These are phyloP conservation scores for Montipora cactus DNA, from an alignment of 64 coral and sea anemone species.

Conservation along the genomic window DNA sequence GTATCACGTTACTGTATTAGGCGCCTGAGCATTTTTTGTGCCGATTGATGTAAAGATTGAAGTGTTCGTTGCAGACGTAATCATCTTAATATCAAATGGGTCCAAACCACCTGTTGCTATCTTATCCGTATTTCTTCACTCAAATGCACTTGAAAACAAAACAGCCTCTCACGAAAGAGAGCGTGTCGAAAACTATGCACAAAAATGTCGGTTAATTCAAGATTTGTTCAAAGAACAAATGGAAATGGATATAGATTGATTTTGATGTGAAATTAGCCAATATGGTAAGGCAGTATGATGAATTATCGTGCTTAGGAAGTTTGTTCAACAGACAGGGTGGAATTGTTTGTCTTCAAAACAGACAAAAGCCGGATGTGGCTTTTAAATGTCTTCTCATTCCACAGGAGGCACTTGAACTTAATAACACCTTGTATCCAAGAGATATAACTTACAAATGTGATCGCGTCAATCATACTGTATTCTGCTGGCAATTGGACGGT, in stretches of 20 bases:
- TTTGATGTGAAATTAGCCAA: background rate
- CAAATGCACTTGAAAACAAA: constrained; percentile 40
- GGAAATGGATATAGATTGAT: background rate
- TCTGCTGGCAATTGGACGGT: background rate
- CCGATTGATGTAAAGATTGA: constrained; percentile 6
- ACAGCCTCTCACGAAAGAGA: constrained; percentile 54
- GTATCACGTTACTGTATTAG: constrained; percentile 28
- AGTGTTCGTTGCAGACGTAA: background rate
- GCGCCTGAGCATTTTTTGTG: background rate
- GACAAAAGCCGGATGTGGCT: constrained; percentile 47
- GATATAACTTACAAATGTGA: constrained; percentile 42
- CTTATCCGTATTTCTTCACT: constrained; percentile 50
- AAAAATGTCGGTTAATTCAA: background rate
- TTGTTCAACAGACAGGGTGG: constrained; percentile 24
- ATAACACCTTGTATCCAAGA: constrained; percentile 27
- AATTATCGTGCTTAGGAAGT: constrained; percentile 24
- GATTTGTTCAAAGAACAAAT: background rate
- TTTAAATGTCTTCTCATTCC: constrained; percentile 47
- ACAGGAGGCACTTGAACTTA: background rate
- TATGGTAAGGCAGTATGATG: background rate
- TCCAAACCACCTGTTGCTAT: constrained; percentile 6
- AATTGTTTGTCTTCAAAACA: constrained; percentile 25
- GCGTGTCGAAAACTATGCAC: background rate
- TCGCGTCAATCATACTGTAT: background rate
- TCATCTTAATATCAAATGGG: constrained; percentile 16